phyloP scores from a whole-genome alignment of 1,140 invertebrate genomes.

The Nasonia giraulti region DNA sequence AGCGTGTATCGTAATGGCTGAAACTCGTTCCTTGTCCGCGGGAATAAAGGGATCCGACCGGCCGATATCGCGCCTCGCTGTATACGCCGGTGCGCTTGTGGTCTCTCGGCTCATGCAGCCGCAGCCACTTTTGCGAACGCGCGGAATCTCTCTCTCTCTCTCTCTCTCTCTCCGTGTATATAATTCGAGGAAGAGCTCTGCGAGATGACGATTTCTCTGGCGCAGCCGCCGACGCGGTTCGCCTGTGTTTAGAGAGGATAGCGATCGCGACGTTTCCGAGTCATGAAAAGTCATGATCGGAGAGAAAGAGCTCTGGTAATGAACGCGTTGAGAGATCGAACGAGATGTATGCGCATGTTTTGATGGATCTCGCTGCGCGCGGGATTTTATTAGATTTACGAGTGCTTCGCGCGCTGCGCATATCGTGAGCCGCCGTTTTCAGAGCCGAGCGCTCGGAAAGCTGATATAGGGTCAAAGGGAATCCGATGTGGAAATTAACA shows the following conservation, averaged over 20 bases:
- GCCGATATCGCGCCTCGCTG: slow-evolving; percentile 16
- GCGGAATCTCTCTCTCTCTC: no score
- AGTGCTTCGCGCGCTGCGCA: neutral
- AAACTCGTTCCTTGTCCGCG: slow-evolving; percentile 47
- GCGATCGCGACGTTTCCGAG: slow-evolving; percentile 31
- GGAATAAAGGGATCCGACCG: slow-evolving; percentile 49
- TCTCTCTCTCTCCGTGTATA: neutral
- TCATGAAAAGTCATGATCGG: slow-evolving; percentile 51
- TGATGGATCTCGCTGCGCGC: neutral
- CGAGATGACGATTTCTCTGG: slow-evolving; percentile 30
- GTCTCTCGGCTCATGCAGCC: neutral
- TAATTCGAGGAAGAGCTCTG: slow-evolving; percentile 25
- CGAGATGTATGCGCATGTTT: neutral
- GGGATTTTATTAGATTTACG: neutral
- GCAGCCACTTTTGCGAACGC: neutral
- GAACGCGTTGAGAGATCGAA: slow-evolving; percentile 44
- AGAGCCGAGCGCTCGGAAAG: neutral
- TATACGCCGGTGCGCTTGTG: neutral
- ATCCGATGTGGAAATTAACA: neutral
- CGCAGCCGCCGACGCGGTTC: neutral
- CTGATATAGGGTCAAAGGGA: neutral
- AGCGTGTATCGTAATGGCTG: slow-evolving; percentile 16
- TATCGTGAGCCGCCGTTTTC: neutral
- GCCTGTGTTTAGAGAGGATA: neutral
- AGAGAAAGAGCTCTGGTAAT: slow-evolving; percentile 26